Evolutionary conservation across 2,113 vertebrate genomes (phyloP), one percentile per base, ranked within the genome.

Genomic region (Hemiprocne comata): DNA sequence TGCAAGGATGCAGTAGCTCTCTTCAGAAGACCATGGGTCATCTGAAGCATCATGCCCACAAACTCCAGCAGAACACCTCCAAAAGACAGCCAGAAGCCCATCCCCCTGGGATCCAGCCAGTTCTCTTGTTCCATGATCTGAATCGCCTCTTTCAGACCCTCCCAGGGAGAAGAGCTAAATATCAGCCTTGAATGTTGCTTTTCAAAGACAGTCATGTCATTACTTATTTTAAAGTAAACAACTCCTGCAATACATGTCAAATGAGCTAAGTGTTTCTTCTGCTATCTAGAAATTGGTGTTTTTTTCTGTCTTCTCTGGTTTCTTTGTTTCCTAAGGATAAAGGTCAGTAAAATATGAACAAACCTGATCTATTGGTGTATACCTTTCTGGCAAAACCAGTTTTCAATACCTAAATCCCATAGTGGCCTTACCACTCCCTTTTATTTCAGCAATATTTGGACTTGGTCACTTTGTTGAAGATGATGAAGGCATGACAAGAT

Each of bases 211-310:
- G 15, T 8, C 66, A 66, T 0, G 0, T 75, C 50, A 42, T 87
- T 70, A 74, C 23, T 93, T 50, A 55, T 76, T 87, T 91, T 76
- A 58, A 77, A 91, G 79, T 69, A 96, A 96, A 92, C 54, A 95
- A 29, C 67, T 58, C 28, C 60, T 44, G 28, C 12, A 9, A 48
- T 66, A n/a, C 26, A 51, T 60, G 58, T 70, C 79, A 81, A 76
- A 85, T 65, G 55, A 91, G 14, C 17, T 80, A 66, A 25, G 34
- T 82, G 60, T 75, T 94, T 72, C 66, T 70, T 69, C 15, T 75
- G 26, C 74, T 87, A 85, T 90, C 86, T 90, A 69, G 85, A 85
- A 94, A 72, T 42, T 21, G 28, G 12, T 58, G 36, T 3, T 0
- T 66, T 89, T 72, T 28, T 66, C 50, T 79, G 19, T 82, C 44